These are phyloP conservation scores for Sebastolobus altivelis DNA, from an alignment of 2,797 vertebrate genomes.

Conservation along the genomic window DNA sequence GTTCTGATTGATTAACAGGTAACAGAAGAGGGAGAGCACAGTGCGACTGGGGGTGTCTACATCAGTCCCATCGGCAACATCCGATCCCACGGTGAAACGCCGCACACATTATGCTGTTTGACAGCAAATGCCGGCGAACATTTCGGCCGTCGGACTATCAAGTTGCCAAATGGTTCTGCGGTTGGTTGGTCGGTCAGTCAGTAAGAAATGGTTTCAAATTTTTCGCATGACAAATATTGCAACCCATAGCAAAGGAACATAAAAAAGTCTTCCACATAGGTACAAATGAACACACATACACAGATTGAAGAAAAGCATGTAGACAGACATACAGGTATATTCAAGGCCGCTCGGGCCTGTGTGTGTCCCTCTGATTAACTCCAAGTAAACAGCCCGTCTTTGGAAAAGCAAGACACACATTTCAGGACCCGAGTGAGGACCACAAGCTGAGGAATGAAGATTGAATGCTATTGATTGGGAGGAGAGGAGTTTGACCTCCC, in stretches of 20 bases:
- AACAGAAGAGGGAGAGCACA: constrained; percentile 89
- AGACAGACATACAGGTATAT: constrained; percentile 76
- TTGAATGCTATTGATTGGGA: constrained; percentile 83
- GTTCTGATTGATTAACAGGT: constrained; percentile 90
- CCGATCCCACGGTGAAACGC: constrained; percentile 66
- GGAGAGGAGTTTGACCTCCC: constrained; percentile 81
- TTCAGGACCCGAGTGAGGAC: constrained; percentile 76
- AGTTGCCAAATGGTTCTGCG: constrained; percentile 68
- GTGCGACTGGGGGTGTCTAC: constrained; percentile 86
- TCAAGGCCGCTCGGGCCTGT: constrained; percentile 73
- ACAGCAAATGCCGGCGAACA: constrained; percentile 79
- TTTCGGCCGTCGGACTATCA: constrained; percentile 68
- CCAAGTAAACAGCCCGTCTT: constrained; percentile 85
- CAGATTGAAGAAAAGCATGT: constrained; percentile 78
- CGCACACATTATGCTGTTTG: constrained; percentile 79
- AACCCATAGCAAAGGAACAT: constrained; percentile 82
- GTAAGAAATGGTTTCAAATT: constrained; percentile 78
- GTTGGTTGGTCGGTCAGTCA: constrained; percentile 77
- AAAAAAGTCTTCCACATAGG: constrained; percentile 75
- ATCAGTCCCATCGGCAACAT: constrained; percentile 74
- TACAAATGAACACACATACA: constrained; percentile 83
- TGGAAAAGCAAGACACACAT: constrained; percentile 85
- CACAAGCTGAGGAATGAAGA: constrained; percentile 83
- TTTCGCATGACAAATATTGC: constrained; percentile 84
- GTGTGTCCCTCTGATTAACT: constrained; percentile 86